Conservation (phyloP, 92 coral and sea anemone genomes). For the Paramuricea clavata region DNA sequence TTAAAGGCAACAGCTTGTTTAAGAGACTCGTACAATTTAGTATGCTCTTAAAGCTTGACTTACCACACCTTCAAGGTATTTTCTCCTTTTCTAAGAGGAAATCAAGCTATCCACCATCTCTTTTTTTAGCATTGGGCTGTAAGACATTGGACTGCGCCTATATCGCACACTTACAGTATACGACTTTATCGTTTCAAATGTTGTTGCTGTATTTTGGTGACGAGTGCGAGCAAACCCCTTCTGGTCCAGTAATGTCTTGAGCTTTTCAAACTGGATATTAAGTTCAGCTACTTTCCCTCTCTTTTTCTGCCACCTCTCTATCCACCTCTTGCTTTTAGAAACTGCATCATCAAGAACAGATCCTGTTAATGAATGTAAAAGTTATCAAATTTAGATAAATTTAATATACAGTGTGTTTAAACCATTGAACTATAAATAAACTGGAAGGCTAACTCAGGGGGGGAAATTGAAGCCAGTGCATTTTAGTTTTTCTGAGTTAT, state of each 20-base stretch:
- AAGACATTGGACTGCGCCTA: constrained; percentile 64
- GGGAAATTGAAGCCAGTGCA: too few relatives aligned
- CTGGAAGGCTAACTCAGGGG: too few relatives aligned
- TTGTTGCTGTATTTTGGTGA: constrained; percentile 55
- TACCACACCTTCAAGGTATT: constrained; percentile 54
- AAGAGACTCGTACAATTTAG: constrained; percentile 45
- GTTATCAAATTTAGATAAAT: too few relatives aligned
- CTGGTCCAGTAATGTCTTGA: not conserved
- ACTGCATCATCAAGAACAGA: too few relatives aligned
- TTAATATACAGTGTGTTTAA: too few relatives aligned
- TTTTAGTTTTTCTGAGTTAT: too few relatives aligned
- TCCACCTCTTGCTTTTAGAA: too few relatives aligned
- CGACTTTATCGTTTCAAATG: constrained; percentile 32
- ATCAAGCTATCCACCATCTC: not conserved
- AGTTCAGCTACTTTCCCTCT: too few relatives aligned
- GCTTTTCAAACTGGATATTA: too few relatives aligned
- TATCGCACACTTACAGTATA: constrained; percentile 61
- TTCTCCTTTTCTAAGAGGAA: not conserved
- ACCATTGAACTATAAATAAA: too few relatives aligned
- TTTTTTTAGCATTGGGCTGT: not conserved
- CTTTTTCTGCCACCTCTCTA: too few relatives aligned
- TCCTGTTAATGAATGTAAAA: too few relatives aligned
- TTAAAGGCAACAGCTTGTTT: constrained; percentile 53
- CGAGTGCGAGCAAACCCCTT: not conserved
- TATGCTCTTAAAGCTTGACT: constrained; percentile 54